A percentile compares a stretch with the other conserved stretches of the same genome.
Evolutionary conservation across 1,140 invertebrate species (phyloP).

Genomic region (Centruroides sculpturatus): DNA sequence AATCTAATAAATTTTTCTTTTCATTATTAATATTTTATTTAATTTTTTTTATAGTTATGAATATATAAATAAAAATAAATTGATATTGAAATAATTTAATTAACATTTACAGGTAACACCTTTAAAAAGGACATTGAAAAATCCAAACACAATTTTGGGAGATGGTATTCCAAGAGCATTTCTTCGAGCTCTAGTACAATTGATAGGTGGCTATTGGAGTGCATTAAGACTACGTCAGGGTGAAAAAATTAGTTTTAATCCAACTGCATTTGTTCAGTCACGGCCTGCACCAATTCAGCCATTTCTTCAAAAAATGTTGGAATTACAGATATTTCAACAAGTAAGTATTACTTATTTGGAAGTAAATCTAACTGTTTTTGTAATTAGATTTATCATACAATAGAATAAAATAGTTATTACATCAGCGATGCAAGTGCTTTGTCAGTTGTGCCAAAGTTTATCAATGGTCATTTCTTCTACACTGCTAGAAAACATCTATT

Average conservation of each 20-base stretch:
- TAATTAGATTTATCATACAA: too few relatives aligned
- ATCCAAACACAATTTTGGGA: conserved; percentile 51
- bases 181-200: conserved; percentile 60
- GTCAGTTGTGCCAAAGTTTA: too few relatives aligned
- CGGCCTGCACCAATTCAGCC: conserved; percentile 64
- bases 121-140: conserved; percentile 20
- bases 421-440: too few relatives aligned
- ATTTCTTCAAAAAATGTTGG: conserved; percentile 75
- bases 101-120: not conserved
- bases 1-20: too few relatives aligned
- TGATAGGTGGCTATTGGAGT: conserved; percentile 87
- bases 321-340: conserved; percentile 89
- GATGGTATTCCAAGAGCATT: conserved; percentile 84
- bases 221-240: conserved; percentile 44
- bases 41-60: conserved; percentile 38
- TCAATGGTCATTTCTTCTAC: too few relatives aligned
- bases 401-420: too few relatives aligned
- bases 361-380: too few relatives aligned
- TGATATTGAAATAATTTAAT: not conserved
- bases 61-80: conserved; percentile 13
- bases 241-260: conserved; percentile 60
- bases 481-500: too few relatives aligned
- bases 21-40: too few relatives aligned
- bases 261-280: conserved; percentile 69
- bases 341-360: conserved; percentile 29